Percentiles rank a stretch among this genome's conserved stretches.
Evolutionary conservation across 2,113 vertebrate genomes (phyloP).

Genomic region (Theristicus caerulescens): DNA sequence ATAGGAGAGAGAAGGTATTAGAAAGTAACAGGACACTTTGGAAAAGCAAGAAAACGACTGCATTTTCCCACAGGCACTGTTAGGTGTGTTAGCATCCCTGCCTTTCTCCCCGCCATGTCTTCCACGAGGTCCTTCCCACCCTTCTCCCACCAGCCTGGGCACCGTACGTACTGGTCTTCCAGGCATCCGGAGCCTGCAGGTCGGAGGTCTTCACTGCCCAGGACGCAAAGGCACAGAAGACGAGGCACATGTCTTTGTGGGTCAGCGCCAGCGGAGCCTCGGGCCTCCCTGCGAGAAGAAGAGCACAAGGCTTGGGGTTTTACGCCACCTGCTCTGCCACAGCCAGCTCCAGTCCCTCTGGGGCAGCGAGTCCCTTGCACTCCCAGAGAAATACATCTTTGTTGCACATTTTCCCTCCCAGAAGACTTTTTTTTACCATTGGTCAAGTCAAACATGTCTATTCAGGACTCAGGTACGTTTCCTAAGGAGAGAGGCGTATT

Average conservation of each 20-base stretch:
- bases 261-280: slow-evolving; percentile 39
- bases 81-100: background rate
- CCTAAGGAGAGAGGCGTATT: fast-evolving
- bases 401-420: background rate
- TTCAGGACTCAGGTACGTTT: fast-evolving
- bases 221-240: slow-evolving; percentile 92
- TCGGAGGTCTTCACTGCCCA: slow-evolving; percentile 92
- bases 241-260: slow-evolving; percentile 89
- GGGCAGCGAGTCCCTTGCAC: fast-evolving
- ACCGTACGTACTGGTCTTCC: slow-evolving; percentile 88
- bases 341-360: background rate
- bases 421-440: background rate
- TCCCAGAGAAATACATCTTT: background rate
- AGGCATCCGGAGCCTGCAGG: slow-evolving; percentile 86
- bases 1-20: background rate
- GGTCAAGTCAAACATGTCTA: background rate
- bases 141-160: background rate
- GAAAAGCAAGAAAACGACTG: background rate
- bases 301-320: background rate
- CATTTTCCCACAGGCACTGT: background rate
- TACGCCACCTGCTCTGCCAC: fast-evolving
- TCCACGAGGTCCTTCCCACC: background rate
- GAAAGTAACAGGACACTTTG: background rate
- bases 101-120: background rate
- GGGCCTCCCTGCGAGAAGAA: slow-evolving; percentile 34